These are phyloP conservation scores for Channa striata DNA, from an alignment of 2,797 vertebrate genomes.

Conservation along the genomic window DNA sequence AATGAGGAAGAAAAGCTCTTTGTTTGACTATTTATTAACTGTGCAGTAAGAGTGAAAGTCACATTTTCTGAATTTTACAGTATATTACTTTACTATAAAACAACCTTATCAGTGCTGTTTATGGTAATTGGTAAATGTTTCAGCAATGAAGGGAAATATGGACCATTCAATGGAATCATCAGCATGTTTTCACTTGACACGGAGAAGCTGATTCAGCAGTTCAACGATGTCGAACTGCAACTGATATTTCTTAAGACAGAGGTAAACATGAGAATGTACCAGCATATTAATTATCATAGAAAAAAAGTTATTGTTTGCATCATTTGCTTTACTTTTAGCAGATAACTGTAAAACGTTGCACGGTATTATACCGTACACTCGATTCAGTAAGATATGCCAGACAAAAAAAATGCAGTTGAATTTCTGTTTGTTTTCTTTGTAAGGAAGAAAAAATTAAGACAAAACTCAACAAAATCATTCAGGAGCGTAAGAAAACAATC, in stretches of 20 bases:
- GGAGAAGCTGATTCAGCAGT: background rate
- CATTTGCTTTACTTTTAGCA: no score
- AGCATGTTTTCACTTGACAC: background rate
- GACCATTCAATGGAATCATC: background rate
- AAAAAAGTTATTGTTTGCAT: no score
- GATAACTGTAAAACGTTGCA: no score
- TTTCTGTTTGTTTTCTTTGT: background rate
- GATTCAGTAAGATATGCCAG: no score
- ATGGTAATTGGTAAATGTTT: background rate
- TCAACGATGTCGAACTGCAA: background rate
- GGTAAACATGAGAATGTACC: no score
- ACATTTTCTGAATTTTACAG: no score
- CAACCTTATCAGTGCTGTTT: background rate
- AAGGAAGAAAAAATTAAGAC: constrained; percentile 49
- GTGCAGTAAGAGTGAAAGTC: no score
- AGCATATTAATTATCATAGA: no score
- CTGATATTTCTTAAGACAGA: background rate
- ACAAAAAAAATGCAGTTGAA: no score
- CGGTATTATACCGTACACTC: no score
- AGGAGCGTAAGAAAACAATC: constrained; percentile 42
- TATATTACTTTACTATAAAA: background rate
- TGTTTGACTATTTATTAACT: no score
- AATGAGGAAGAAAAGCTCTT: no score
- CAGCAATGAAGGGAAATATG: background rate
- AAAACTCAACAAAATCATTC: constrained; percentile 25